phyloP scores from a whole-genome alignment of 2,797 vertebrate genomes.

The Petrocephalus sullivani region DNA sequence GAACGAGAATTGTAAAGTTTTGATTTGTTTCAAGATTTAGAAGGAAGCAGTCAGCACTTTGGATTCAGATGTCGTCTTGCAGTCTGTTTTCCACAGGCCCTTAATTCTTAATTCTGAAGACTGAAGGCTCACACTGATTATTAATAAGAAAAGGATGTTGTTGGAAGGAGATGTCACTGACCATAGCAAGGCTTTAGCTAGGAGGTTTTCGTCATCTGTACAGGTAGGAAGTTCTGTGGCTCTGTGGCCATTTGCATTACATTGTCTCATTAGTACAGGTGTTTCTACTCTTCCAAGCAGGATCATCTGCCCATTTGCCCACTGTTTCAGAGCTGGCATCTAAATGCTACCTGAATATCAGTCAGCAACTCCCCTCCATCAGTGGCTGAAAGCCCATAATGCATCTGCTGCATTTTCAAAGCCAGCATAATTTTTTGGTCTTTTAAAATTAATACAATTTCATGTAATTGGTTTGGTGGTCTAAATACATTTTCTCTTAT shows the following conservation, averaged over 20 bases:
- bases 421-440: not conserved
- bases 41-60: not conserved
- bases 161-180: not conserved
- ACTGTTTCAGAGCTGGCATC: conserved; percentile 30
- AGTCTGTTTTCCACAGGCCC: not conserved
- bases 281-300: conserved; percentile 37
- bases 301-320: not conserved
- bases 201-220: not conserved
- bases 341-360: conserved; percentile 37
- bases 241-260: not conserved
- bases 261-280: conserved; percentile 38
- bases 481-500: not conserved
- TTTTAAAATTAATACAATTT: conserved; percentile 30
- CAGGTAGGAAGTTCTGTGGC: not conserved
- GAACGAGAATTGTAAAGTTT: conserved; percentile 25
- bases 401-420: conserved; percentile 26
- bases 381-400: conserved; percentile 34
- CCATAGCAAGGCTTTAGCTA: too few relatives aligned
- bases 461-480: conserved; percentile 17
- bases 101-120: not conserved
- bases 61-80: not conserved
- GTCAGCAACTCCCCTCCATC: conserved; percentile 40
- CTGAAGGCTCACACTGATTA: not conserved
- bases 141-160: not conserved
- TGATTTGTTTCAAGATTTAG: not conserved